These are phyloP conservation scores for Neotragus pygmaeus DNA, from an alignment of 2,113 vertebrate genomes.

Conservation along the genomic window DNA sequence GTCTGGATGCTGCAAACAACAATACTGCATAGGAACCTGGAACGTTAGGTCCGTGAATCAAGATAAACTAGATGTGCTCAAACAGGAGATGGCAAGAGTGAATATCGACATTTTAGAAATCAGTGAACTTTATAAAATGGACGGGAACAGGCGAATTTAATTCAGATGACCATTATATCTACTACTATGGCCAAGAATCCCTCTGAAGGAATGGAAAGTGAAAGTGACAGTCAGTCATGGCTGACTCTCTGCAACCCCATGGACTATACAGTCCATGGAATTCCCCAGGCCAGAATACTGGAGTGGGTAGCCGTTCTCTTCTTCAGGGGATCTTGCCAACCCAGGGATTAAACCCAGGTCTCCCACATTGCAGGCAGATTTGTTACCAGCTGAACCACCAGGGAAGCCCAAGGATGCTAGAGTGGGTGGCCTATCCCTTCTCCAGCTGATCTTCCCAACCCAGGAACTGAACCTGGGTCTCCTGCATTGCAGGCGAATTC, in stretches of 20 bases:
- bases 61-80: not conserved
- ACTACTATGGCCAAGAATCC: not conserved
- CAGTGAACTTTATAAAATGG: not conserved
- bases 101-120: not conserved
- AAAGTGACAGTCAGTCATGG: not conserved
- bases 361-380: not conserved
- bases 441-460: no score
- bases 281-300: not conserved
- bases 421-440: no score
- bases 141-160: not conserved
- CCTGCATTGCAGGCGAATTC: not conserved
- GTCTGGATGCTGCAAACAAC: not conserved
- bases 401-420: not conserved
- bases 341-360: not conserved
- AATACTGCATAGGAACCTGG: not conserved
- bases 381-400: not conserved
- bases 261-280: not conserved
- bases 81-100: not conserved
- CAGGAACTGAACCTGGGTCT: not conserved
- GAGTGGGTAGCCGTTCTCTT: not conserved
- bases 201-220: not conserved
- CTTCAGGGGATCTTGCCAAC: not conserved
- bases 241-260: not conserved
- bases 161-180: not conserved
- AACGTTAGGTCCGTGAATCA: not conserved